Evolutionary conservation across 2,113 vertebrate species (phyloP), one percentile per base, ranked within the genome.

Genomic region (Paraplagusia blochii): DNA sequence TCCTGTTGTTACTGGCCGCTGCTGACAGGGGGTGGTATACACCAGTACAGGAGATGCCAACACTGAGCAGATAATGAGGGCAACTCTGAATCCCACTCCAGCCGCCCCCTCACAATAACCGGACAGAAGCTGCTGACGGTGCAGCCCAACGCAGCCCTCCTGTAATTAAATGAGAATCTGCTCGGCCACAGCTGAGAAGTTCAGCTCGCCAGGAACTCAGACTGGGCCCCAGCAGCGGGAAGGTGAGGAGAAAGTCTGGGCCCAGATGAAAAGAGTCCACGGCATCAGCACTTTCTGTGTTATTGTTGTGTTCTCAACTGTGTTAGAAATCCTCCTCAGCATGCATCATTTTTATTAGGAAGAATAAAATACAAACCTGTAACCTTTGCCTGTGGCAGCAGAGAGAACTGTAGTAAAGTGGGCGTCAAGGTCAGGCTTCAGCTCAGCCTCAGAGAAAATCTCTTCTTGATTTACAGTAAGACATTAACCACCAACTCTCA

Each of bases 91-190:
- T 43, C 59, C 46, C 45, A 14, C 59, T 42, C 42, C 19, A 51
- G 49, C 66, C 45, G 55, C 56, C 55, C 34, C 46, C 67, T 63
- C 66, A 66, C 56, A 66, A 45, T 38, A 55, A 70, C 55, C 19
- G 51, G 53, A 49, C 67, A 12, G 36, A 74, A 80, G 60, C 63
- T 82, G 85, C 85, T 87, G 83, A 85, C 72, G 61, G 68, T 1
- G 79, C 81, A 65, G 69, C 48, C 59, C 13, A 43, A 68, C 64
- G 59, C 50, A 66, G 63, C 46, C 58, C 35, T 66, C 46, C 74
- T 66, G 77, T 84, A 84, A 86, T 84, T 86, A 85, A 81, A 49
- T 56, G 69, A 69, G 60, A 68, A 63, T 47, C 50, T 53, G 68
- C 59, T 50, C 5, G 61, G 60, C 66, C 75, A 63, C 83, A 81